These are phyloP conservation scores for Catharus ustulatus DNA, from an alignment of 2,797 vertebrate genomes.

Conservation along the genomic window DNA sequence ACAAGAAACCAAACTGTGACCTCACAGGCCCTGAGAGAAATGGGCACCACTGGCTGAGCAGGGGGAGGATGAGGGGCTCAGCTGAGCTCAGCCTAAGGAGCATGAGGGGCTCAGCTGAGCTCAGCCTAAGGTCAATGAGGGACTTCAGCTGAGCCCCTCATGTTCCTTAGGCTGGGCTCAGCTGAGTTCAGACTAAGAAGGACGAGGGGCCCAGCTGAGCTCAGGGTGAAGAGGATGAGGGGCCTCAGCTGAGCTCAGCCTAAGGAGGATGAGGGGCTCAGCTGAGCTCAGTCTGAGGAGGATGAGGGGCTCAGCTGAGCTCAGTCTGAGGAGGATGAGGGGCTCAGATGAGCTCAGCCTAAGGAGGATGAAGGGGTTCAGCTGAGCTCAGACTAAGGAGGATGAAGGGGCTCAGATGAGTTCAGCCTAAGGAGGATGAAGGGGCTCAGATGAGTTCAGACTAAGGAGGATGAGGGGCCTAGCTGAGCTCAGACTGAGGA, in stretches of 20 bases:
- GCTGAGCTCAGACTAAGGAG: neutral
- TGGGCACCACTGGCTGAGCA: accelerated
- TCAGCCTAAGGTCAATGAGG: neutral
- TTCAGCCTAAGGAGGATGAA: neutral
- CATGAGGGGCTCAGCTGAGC: neutral
- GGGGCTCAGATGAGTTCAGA: neutral
- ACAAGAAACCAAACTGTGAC: neutral
- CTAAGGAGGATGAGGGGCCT: neutral
- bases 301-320: neutral
- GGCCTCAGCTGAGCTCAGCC: neutral
- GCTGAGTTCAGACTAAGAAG: neutral
- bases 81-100: neutral
- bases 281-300: neutral
- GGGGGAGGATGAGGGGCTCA: neutral
- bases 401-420: neutral
- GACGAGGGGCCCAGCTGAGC: neutral
- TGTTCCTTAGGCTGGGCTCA: too few species aligned
- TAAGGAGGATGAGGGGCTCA: neutral
- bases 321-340: neutral
- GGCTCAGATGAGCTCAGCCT: neutral
- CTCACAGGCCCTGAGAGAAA: neutral
- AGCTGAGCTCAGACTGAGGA: neutral
- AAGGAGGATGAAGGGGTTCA: neutral
- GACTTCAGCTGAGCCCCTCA: neutral
- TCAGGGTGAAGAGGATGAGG: neutral